Conservation (phyloP, 2,888 invertebrate species). For the Apodemia hepburni region DNA sequence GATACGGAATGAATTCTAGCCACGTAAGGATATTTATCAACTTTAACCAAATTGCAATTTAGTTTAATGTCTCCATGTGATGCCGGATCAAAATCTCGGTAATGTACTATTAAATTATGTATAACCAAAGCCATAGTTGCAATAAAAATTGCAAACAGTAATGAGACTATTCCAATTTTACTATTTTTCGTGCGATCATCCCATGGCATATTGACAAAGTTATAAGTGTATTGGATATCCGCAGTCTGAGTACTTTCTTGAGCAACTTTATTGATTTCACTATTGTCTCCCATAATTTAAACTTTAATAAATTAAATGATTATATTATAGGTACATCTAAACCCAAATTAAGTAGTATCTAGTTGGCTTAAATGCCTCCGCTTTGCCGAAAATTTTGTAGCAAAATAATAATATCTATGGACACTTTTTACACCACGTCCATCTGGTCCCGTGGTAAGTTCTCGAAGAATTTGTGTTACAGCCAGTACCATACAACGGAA, state of each 20-base stretch:
- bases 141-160: constrained; percentile 51
- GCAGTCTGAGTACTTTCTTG: constrained; percentile 37
- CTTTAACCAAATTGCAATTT: constrained; percentile 51
- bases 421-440: too few relatives aligned
- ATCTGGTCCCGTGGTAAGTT: too few relatives aligned
- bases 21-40: constrained; percentile 49
- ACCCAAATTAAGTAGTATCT: too few relatives aligned
- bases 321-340: too few relatives aligned
- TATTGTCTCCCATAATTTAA: constrained; percentile 38
- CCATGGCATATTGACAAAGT: constrained; percentile 62
- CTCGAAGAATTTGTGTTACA: too few relatives aligned
- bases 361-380: too few relatives aligned
- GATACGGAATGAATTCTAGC: constrained; percentile 56
- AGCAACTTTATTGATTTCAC: constrained; percentile 44
- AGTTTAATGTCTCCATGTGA: constrained; percentile 35
- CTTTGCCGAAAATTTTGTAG: too few relatives aligned
- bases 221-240: constrained; percentile 47
- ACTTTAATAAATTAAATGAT: too few relatives aligned
- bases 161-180: constrained; percentile 50
- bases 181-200: constrained; percentile 56
- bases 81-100: constrained; percentile 36
- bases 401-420: too few relatives aligned
- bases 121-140: constrained; percentile 47
- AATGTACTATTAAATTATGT: constrained; percentile 54
- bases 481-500: too few relatives aligned